Evolutionary conservation across 37 sponge, comb jelly and placozoan genomes (phyloP).

Genomic region (Lycopodina hypogea): DNA sequence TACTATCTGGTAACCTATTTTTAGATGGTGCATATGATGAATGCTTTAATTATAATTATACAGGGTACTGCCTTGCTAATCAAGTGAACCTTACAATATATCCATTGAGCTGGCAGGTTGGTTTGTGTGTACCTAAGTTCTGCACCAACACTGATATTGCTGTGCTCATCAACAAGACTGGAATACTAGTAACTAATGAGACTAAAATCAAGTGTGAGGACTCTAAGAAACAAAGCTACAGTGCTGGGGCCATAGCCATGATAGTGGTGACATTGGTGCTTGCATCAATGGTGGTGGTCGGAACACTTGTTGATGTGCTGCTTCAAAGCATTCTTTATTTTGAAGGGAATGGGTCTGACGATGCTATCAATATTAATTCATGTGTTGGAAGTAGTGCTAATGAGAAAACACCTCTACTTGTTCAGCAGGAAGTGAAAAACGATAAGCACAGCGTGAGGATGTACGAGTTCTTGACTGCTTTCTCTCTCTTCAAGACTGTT

Average conservation of each 20-base stretch:
- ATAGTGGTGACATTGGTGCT: constrained; percentile 41
- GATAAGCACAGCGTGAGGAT: neutral
- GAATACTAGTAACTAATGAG: neutral
- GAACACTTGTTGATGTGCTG: constrained; percentile 20
- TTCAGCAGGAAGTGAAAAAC: neutral
- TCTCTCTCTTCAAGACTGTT: constrained; percentile 68
- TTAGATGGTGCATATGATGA: neutral
- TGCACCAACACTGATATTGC: neutral
- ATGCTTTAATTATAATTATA: neutral
- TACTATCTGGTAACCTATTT: neutral
- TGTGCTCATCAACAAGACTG: neutral
- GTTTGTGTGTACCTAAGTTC: neutral
- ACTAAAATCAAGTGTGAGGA: neutral
- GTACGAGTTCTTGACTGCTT: constrained; percentile 28
- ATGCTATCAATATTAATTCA: neutral
- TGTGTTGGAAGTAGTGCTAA: neutral
- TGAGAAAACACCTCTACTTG: constrained; percentile 2
- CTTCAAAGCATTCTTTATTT: neutral
- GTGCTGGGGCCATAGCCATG: constrained; percentile 51
- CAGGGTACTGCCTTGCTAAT: neutral
- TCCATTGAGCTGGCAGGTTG: neutral
- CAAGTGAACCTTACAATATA: neutral
- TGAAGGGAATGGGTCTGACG: neutral
- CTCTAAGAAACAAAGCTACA: constrained; percentile 1
- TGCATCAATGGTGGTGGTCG: constrained; percentile 2